Evolutionary conservation across 2,113 vertebrate genomes (phyloP).

Genomic region (Nothoprocta pentlandii): DNA sequence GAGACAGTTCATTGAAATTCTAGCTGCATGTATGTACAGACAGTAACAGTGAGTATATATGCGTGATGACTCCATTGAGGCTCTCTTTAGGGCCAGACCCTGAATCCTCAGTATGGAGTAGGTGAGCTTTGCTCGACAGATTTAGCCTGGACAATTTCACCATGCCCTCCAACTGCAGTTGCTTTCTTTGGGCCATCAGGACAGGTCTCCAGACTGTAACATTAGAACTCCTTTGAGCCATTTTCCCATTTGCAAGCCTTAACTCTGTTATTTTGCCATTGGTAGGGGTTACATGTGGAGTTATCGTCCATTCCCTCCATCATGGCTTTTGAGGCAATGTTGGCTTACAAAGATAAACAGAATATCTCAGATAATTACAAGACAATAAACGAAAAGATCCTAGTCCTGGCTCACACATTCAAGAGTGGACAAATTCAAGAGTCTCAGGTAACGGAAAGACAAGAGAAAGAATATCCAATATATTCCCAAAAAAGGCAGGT

Average conservation of each 20-base stretch:
- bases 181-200: neutral
- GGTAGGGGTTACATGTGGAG: neutral
- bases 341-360: neutral
- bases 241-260: neutral
- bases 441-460: neutral
- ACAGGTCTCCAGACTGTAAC: neutral
- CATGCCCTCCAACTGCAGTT: neutral
- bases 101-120: neutral
- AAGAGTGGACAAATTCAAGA: neutral
- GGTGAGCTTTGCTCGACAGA: neutral
- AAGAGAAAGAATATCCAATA: neutral
- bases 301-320: neutral
- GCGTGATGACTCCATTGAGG: neutral
- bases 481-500: neutral
- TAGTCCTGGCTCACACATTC: neutral
- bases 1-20: neutral
- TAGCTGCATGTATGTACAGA: neutral
- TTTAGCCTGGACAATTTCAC: neutral
- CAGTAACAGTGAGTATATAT: neutral
- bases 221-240: neutral
- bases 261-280: neutral
- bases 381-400: neutral
- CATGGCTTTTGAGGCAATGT: neutral
- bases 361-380: neutral
- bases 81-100: neutral